Evolutionary conservation across 2,888 invertebrate genomes (phyloP).

Genomic region (Yponomeuta sedellus): DNA sequence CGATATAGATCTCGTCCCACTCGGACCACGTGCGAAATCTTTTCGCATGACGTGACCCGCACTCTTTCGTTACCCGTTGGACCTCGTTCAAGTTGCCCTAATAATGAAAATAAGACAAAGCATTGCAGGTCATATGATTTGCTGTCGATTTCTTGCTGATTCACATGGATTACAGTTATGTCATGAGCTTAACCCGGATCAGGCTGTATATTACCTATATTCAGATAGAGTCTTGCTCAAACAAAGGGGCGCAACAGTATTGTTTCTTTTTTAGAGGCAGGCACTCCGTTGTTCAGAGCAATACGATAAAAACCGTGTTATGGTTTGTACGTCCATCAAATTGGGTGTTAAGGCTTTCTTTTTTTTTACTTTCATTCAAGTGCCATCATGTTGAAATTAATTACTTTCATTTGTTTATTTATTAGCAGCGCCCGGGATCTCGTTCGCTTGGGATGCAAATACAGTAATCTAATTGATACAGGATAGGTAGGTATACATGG

Average conservation of each 20-base stretch:
- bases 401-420: background rate
- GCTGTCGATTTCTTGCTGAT: background rate
- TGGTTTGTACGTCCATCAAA: background rate
- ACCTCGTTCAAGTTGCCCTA: constrained; percentile 5
- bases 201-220: background rate
- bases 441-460: too few relatives aligned
- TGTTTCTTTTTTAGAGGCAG: background rate
- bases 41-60: constrained; percentile 4
- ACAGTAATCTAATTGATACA: too few relatives aligned
- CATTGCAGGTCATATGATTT: background rate
- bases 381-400: background rate
- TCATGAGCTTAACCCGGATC: background rate
- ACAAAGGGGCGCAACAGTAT: background rate
- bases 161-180: background rate
- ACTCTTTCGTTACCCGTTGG: background rate
- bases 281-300: background rate
- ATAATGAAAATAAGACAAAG: background rate
- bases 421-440: background rate
- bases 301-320: background rate
- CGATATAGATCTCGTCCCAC: constrained; percentile 20
- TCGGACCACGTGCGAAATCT: constrained; percentile 16
- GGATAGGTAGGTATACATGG: too few relatives aligned
- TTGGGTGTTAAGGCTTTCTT: background rate
- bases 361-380: background rate
- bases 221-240: background rate